These are phyloP conservation scores for Sciaenops ocellatus DNA, from an alignment of 2,797 vertebrate species.

Conservation along the genomic window DNA sequence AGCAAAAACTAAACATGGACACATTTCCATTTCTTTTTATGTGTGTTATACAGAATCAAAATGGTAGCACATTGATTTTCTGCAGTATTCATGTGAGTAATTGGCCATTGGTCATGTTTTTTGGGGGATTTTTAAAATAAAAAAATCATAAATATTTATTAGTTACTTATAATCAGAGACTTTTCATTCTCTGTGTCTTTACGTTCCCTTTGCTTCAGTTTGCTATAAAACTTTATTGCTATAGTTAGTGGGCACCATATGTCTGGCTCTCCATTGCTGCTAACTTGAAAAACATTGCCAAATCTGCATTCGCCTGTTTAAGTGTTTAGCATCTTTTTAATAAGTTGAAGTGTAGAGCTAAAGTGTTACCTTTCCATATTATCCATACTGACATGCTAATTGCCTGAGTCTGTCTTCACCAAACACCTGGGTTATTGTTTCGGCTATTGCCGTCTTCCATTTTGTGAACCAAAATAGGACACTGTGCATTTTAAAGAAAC, in stretches of 20 bases:
- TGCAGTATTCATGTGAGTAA: not conserved
- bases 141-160: not conserved
- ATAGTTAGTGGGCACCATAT: conserved; percentile 30
- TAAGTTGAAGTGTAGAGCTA: conserved; percentile 16
- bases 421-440: not conserved
- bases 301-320: conserved; percentile 22
- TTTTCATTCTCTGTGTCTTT: not conserved
- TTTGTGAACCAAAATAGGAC: not conserved
- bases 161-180: not conserved
- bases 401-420: not conserved
- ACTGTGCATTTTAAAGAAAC: not conserved
- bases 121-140: not conserved
- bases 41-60: not conserved
- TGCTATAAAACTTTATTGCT: conserved; percentile 24
- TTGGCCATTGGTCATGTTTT: not conserved
- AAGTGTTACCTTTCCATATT: not conserved
- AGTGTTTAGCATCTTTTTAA: conserved; percentile 41
- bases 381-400: not conserved
- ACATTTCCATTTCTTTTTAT: not conserved
- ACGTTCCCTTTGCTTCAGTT: not conserved
- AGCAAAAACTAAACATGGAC: too few species aligned
- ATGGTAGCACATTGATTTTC: not conserved
- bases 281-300: conserved; percentile 23
- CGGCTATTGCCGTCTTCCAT: not conserved
- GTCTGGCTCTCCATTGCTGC: conserved; percentile 19